Base-by-base conservation (phyloP, 2,797 vertebrate species). In the Hydrolagus colliei region DNA sequence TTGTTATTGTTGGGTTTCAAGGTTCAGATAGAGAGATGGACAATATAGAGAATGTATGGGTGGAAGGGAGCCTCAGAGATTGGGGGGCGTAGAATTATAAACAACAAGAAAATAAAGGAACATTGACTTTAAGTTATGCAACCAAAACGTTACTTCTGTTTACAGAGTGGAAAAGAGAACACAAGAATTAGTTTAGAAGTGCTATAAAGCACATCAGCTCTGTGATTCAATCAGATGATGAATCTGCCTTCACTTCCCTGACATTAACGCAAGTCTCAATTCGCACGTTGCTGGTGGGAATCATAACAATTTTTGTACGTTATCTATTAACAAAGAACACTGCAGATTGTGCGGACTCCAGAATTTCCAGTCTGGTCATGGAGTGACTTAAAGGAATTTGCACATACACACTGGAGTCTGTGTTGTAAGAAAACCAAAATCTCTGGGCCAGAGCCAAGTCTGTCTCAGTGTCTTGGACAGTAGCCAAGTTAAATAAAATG, bases 101-200 rank as follows among this genome's bases (percentile, higher is more conserved):
- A 18, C 78, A 80, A 14, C 62, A 80, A 62, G 78, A 80, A 63
- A 67, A 32, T 65, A 32, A 35, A 35, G 2, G 1, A 80, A 67
- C 27, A 10, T 67, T 80, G 32, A 80, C 62, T 14, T 80, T 63
- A 80, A 27, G 78, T 27, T 27, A 65, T 5, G 78, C 22, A 80
- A 9, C 16, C 20, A 80, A 80, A 67, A 32, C 35, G 78, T 63
- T 80, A 65, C 67, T 63, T 80, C 13, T 82, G 79, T 32, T 82
- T 32, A 41, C 35, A 82, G 79, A 27, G 14, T 41, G 7, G 41
- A 32, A 62, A 4, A 32, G 63, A 35, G 22, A 16, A 82, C 41
- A 65, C 27, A 62, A 68, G 68, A 32, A 27, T 67, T 80, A 65
- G 78, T 82, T 82, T 82, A 82, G 41, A 68, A 67, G 65, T 82